Percentiles rank a stretch among this genome's conserved stretches.
These are phyloP conservation scores for Bufo gargarizans DNA, from an alignment of 2,113 vertebrate species.

Conservation along the genomic window DNA sequence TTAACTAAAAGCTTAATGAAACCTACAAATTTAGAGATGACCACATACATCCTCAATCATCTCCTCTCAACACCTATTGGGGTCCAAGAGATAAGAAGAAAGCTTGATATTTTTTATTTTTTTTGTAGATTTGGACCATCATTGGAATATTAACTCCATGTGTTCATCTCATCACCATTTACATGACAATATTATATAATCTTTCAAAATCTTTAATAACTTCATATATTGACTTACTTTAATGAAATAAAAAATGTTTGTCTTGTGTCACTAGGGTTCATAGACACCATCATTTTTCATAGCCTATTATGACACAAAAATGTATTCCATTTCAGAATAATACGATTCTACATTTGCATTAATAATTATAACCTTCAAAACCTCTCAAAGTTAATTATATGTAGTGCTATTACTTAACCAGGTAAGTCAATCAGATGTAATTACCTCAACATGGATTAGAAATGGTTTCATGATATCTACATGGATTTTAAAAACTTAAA, in stretches of 20 bases:
- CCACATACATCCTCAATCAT: neutral
- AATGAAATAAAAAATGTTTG: neutral
- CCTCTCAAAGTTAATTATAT: constrained; percentile 4
- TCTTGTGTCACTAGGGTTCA: no score
- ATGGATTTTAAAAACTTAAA: neutral
- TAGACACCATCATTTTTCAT: neutral
- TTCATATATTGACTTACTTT: neutral
- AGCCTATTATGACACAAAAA: neutral
- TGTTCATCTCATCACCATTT: no score
- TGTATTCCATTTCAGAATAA: neutral
- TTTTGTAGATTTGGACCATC: no score
- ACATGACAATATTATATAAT: no score
- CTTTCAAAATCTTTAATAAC: no score
- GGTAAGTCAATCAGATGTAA: neutral
- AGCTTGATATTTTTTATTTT: neutral
- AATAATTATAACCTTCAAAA: neutral
- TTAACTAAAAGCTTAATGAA: neutral
- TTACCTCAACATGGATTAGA: neutral
- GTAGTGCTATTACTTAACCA: neutral
- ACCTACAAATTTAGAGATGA: neutral
- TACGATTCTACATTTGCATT: neutral
- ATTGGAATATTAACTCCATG: no score
- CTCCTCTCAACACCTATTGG: no score
- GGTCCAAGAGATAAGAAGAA: neutral
- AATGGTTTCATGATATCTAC: neutral